These are phyloP conservation scores for Andrena haemorrhoa DNA, from an alignment of 2,888 invertebrate genomes.

Conservation along the genomic window DNA sequence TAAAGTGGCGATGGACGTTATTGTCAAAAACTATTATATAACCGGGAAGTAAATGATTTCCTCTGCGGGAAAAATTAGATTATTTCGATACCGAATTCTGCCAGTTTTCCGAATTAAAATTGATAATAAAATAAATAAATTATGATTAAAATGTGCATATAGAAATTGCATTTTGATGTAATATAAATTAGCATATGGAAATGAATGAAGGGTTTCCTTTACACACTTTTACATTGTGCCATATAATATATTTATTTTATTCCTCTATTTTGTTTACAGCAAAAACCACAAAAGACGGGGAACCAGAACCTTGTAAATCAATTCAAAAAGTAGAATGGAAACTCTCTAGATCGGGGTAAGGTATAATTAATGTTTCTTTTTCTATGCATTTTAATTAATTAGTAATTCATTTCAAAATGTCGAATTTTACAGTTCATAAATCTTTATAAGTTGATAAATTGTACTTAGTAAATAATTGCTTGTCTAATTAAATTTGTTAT, in stretches of 20 bases:
- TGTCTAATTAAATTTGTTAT: too few species aligned
- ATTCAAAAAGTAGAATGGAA: constrained; percentile 99
- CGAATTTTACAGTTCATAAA: neutral
- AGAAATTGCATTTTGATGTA: too few species aligned
- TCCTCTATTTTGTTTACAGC: constrained; percentile 86
- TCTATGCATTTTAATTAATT: neutral
- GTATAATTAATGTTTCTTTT: constrained; percentile 39
- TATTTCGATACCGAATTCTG: too few species aligned
- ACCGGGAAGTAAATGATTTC: too few species aligned
- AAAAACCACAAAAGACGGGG: constrained; percentile 96
- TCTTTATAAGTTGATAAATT: constrained; percentile 8
- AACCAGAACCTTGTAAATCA: constrained; percentile 96
- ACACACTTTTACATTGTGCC: neutral
- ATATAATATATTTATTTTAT: neutral
- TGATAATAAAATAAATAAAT: too few species aligned
- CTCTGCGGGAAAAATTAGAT: too few species aligned
- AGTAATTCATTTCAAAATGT: neutral
- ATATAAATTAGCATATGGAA: too few species aligned
- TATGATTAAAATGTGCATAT: too few species aligned
- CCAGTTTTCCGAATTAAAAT: too few species aligned
- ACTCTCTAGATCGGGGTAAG: constrained; percentile 93
- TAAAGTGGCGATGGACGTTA: neutral
- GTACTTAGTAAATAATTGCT: too few species aligned
- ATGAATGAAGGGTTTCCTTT: too few species aligned
- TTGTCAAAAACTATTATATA: too few species aligned